phyloP scores from a whole-genome alignment of 2,888 invertebrate species.

The Catocala sponsa region DNA sequence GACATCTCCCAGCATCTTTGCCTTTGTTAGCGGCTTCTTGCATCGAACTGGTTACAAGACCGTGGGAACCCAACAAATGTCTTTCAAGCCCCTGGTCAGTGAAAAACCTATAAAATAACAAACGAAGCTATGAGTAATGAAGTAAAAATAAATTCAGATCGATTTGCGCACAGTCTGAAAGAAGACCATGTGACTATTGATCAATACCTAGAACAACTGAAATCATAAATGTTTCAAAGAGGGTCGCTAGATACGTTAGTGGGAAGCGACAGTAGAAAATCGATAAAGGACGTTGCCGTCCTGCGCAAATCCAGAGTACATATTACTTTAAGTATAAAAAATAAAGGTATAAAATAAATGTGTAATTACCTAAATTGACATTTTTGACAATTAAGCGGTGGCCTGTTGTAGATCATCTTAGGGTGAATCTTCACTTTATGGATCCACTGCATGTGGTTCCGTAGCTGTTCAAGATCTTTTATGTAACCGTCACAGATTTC shows the following conservation, averaged over 20 bases:
- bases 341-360: constrained; percentile 1
- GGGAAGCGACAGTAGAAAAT: too few relatives aligned
- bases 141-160: too few relatives aligned
- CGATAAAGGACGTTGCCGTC: too few relatives aligned
- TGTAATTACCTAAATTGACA: constrained; percentile 92
- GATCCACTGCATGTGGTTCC: constrained; percentile 99
- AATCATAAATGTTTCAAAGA: too few relatives aligned
- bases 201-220: too few relatives aligned
- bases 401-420: constrained; percentile 98
- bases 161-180: too few relatives aligned
- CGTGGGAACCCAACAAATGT: constrained; percentile 97
- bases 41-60: constrained; percentile 98
- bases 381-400: constrained; percentile 98
- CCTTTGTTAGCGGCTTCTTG: constrained; percentile 98
- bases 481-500: constrained; percentile 99
- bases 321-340: background rate
- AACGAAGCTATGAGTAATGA: background rate
- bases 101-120: constrained; percentile 91
- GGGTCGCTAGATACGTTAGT: too few relatives aligned
- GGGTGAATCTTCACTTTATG: constrained; percentile 99
- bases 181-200: too few relatives aligned
- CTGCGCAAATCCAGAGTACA: background rate
- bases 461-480: constrained; percentile 96
- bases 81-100: constrained; percentile 98
- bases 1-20: constrained; percentile 97